Evolutionary conservation across 2,888 invertebrate species (phyloP).

Genomic region (Diogma glabrata): DNA sequence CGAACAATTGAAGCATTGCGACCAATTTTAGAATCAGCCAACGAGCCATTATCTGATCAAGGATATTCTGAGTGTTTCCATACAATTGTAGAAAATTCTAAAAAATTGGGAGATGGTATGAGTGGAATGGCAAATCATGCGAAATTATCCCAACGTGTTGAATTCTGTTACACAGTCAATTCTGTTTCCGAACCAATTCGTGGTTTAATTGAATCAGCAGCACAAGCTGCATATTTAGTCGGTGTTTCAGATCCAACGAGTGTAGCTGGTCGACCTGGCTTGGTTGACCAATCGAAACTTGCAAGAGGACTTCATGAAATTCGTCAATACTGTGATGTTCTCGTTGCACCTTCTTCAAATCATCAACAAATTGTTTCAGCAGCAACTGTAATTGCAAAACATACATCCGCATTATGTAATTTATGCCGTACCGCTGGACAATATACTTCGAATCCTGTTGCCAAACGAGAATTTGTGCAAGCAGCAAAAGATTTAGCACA

Average conservation of each 20-base stretch:
- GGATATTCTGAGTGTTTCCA: slow-evolving; percentile 93
- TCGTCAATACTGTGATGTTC: slow-evolving; percentile 71
- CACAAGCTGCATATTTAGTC: slow-evolving; percentile 90
- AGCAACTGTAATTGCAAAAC: slow-evolving; percentile 89
- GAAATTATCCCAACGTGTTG: slow-evolving; percentile 72
- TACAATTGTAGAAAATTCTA: slow-evolving; percentile 77
- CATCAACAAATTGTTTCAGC: slow-evolving; percentile 81
- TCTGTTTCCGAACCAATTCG: slow-evolving; percentile 81
- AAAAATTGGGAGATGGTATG: slow-evolving; percentile 79
- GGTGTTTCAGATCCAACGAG: slow-evolving; percentile 87
- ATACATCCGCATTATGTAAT: slow-evolving; percentile 91
- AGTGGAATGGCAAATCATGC: slow-evolving; percentile 90
- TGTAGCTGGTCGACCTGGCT: slow-evolving; percentile 74
- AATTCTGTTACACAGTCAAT: slow-evolving; percentile 72
- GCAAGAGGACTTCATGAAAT: slow-evolving; percentile 84
- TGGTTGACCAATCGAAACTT: slow-evolving; percentile 81
- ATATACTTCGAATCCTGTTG: slow-evolving; percentile 78
- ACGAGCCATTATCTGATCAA: slow-evolving; percentile 75
- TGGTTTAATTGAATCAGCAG: slow-evolving; percentile 83
- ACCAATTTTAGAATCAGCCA: slow-evolving; percentile 71
- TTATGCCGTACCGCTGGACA: slow-evolving; percentile 89
- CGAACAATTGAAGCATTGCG: slow-evolving; percentile 79
- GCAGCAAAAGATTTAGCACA: slow-evolving; percentile 96
- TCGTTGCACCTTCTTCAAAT: slow-evolving; percentile 56
- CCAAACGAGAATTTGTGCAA: slow-evolving; percentile 94